Conservation (phyloP, 2,797 vertebrate genomes). For the Xenentodon cancila region DNA sequence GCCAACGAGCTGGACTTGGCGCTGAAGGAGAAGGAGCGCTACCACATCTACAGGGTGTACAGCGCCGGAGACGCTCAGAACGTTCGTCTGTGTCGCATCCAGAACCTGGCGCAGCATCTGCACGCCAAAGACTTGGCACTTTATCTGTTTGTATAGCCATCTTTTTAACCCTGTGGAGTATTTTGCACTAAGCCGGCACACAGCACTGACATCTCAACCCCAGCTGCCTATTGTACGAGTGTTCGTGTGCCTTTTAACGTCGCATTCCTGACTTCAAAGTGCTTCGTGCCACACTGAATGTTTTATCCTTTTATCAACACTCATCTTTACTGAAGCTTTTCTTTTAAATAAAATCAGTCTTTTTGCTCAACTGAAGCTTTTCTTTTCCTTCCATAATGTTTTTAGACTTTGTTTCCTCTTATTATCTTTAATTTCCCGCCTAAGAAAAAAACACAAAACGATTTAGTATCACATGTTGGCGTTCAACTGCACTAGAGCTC, state of each 20-base stretch:
- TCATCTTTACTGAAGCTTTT: constrained; percentile 26
- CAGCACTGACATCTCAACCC: no score
- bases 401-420: background rate
- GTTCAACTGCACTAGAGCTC: no score
- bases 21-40: constrained; percentile 76
- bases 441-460: no score
- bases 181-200: constrained; percentile 22
- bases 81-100: constrained; percentile 80
- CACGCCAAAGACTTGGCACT: constrained; percentile 81
- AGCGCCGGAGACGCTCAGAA: constrained; percentile 74
- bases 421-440: no score
- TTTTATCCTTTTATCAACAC: constrained; percentile 29
- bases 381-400: background rate
- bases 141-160: constrained; percentile 78
- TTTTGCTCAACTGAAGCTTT: background rate
- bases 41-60: constrained; percentile 83
- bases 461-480: no score
- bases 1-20: constrained; percentile 85
- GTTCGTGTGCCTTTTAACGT: constrained; percentile 12
- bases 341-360: constrained; percentile 37
- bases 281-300: constrained; percentile 1
- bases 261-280: background rate
- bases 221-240: background rate
- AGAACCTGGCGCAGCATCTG: constrained; percentile 83
- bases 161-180: background rate